Evolutionary conservation across 2,888 invertebrate species (phyloP).

Genomic region (Dryobota labecula): DNA sequence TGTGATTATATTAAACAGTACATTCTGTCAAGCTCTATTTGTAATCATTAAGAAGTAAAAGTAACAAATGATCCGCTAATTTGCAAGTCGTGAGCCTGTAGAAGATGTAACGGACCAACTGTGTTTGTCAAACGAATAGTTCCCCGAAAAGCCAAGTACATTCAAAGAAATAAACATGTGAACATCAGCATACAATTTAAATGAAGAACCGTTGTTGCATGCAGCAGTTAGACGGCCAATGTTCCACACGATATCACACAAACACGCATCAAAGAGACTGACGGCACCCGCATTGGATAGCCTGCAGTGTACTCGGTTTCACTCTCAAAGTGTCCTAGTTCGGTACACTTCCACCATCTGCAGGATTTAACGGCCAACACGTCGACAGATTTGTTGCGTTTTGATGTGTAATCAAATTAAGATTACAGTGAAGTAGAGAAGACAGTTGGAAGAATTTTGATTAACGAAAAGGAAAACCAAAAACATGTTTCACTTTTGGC

Average conservation of each 20-base stretch:
- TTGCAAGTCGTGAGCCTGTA: neutral
- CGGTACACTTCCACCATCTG: constrained; percentile 49
- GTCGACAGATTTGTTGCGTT: constrained; percentile 58
- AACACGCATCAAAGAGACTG: constrained; percentile 64
- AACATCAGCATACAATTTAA: constrained; percentile 47
- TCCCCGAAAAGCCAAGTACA: constrained; percentile 16
- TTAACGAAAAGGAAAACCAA: neutral
- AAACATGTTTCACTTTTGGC: neutral
- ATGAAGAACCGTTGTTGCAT: constrained; percentile 45
- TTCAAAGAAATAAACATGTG: constrained; percentile 38
- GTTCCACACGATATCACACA: constrained; percentile 49
- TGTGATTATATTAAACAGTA: constrained; percentile 23
- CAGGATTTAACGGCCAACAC: constrained; percentile 56
- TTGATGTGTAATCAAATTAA: constrained; percentile 31
- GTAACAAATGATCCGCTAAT: constrained; percentile 25
- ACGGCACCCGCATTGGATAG: constrained; percentile 63
- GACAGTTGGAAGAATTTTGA: constrained; percentile 4
- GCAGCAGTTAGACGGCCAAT: constrained; percentile 36
- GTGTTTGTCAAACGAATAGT: constrained; percentile 3
- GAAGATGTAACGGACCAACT: neutral
- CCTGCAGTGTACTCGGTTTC: constrained; percentile 65
- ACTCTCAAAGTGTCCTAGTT: constrained; percentile 74
- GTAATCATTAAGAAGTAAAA: neutral
- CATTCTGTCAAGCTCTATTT: constrained; percentile 19
- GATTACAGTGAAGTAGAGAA: constrained; percentile 5